Base-by-base conservation (phyloP, 2,888 invertebrate genomes). In the Cetonia aurata region DNA sequence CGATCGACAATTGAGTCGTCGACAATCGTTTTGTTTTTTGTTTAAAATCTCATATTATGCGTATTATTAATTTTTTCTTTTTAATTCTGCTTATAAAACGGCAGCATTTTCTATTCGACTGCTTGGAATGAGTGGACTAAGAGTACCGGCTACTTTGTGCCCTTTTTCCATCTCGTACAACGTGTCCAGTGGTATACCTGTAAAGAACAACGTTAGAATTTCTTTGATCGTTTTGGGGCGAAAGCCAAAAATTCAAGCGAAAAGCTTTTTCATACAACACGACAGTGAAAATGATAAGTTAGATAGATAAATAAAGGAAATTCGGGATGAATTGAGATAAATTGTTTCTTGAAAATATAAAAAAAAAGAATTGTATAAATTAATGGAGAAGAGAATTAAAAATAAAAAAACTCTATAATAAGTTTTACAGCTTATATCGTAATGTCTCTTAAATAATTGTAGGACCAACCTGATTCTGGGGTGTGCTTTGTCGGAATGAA, bases 141-240 rank as follows among this genome's bases (percentile, higher is more conserved):
- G 86, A 33, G 93, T 90, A 78, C 93, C 92, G 55, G 92, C 89
- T 79, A 92, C 91, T 79, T 92, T 91, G 80, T 91, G 90, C 70
- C 92, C 92, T 78, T 91, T 89, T 86, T 94, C 94, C 81, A 93
- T 88, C 85, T 94, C 94, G 83, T 93, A 94, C 81, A 92, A 92
- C 79, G 93, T 89, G 83, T 94, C 94, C 78, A 92, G 86, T 70
- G 93, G 90, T 77, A 89, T 87, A 81, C 90, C 90, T 91, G 81
- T 53, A 83, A 83, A 66, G 60, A 72, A 72, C n/a, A 73, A 70
- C 67, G 41, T 68, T 68, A 66, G 44, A 44, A 44, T 44, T 44
- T 44, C 44, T 44, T 25, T 25, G 4, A 25, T 25, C 25, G 25
- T 25, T 25, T 25, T 4, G 1, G 25, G 25, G 25, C 25, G 25